phyloP scores from a whole-genome alignment of 2,888 invertebrate genomes.

The Drosophila gaucha region DNA sequence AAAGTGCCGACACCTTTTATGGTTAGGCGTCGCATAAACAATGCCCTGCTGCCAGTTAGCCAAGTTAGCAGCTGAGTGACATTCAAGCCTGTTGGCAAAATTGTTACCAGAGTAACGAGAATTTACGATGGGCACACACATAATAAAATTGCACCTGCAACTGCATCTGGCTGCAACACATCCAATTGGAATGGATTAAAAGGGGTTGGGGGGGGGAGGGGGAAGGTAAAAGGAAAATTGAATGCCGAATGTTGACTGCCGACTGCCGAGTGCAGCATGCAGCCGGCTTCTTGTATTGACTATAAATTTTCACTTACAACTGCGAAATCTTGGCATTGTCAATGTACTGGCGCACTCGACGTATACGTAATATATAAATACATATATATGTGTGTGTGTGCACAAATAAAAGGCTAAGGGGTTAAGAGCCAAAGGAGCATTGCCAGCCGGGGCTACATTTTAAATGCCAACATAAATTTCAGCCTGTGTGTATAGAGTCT shows the following conservation, averaged over 20 bases:
- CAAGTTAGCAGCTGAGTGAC: conserved; percentile 46
- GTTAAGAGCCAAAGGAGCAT: conserved; percentile 40
- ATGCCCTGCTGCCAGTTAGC: conserved; percentile 65
- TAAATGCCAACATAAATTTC: conserved; percentile 70
- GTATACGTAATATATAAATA: conserved; percentile 43
- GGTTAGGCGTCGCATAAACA: conserved; percentile 64
- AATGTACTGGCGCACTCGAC: conserved; percentile 34
- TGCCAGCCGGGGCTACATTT: conserved; percentile 54
- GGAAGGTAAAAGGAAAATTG: conserved; percentile 33
- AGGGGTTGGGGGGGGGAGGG: not conserved
- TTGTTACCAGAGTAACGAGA: conserved; percentile 59
- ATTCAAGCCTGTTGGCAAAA: conserved; percentile 34
- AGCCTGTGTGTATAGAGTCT: conserved; percentile 6
- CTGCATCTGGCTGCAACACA: conserved; percentile 13
- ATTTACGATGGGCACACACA: conserved; percentile 77
- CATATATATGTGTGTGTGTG: conserved; percentile 7
- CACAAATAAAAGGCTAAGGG: conserved; percentile 49
- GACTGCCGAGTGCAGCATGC: conserved; percentile 4
- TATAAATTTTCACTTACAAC: conserved; percentile 73
- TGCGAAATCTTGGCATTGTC: conserved; percentile 57
- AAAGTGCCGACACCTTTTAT: conserved; percentile 58
- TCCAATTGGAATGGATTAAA: conserved; percentile 9
- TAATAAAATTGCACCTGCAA: conserved; percentile 71
- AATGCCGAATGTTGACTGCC: conserved; percentile 37
- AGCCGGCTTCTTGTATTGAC: conserved; percentile 57